A percentile compares a stretch with the other conserved stretches of the same genome.
Evolutionary conservation across 2,113 vertebrate genomes (phyloP).

Genomic region (Lucifuga dentata): DNA sequence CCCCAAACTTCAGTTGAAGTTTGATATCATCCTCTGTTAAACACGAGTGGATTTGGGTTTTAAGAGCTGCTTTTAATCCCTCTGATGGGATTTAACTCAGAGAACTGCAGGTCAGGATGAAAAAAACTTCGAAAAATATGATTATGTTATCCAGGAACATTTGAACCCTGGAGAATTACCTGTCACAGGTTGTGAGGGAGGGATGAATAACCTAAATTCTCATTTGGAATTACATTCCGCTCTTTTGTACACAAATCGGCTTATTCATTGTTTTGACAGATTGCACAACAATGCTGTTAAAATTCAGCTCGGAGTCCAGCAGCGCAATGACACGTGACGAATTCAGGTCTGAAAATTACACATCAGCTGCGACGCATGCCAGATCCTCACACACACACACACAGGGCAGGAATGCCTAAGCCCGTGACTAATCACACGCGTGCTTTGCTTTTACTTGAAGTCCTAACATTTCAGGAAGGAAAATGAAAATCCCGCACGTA

Average conservation of each 20-base stretch:
- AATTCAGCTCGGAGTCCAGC: constrained; percentile 51
- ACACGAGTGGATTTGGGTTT: constrained; percentile 81
- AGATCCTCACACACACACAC: constrained; percentile 9
- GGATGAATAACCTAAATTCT: constrained; percentile 55
- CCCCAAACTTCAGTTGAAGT: constrained; percentile 80
- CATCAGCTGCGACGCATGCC: neutral
- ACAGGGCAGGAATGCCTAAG: constrained; percentile 18
- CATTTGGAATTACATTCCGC: constrained; percentile 62
- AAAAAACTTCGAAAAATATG: constrained; percentile 56
- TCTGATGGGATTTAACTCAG: constrained; percentile 70
- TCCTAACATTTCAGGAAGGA: constrained; percentile 22
- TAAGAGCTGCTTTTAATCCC: constrained; percentile 83
- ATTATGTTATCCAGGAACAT: constrained; percentile 73
- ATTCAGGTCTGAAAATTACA: constrained; percentile 26
- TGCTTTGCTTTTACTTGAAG: constrained; percentile 30
- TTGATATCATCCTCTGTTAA: constrained; percentile 79
- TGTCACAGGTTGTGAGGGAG: constrained; percentile 44
- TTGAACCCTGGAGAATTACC: constrained; percentile 68
- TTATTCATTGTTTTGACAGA: constrained; percentile 74
- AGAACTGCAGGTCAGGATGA: constrained; percentile 68
- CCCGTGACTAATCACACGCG: constrained; percentile 57
- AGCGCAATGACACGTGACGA: constrained; percentile 21
- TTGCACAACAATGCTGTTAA: constrained; percentile 62
- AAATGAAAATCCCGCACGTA: constrained; percentile 12
- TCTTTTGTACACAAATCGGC: constrained; percentile 67